phyloP scores from a whole-genome alignment of 2,888 invertebrate species.

The Siphonodentalium dalli region DNA sequence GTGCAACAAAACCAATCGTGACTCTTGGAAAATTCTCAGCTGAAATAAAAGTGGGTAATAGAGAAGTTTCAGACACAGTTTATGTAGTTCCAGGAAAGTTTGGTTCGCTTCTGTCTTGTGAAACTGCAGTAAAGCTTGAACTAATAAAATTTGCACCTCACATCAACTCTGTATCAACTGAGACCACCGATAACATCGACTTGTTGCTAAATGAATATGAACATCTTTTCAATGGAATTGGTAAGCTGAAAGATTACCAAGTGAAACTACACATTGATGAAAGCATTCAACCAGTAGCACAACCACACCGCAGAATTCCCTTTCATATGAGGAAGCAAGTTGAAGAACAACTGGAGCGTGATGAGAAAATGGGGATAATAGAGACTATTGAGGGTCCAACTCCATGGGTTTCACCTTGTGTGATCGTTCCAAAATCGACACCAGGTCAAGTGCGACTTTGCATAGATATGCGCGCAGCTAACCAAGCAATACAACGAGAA shows the following conservation, averaged over 20 bases:
- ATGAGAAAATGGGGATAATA: slow-evolving; percentile 21
- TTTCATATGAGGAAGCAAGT: slow-evolving; percentile 26
- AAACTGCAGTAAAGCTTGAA: slow-evolving; percentile 9
- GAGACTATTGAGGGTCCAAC: slow-evolving; percentile 31
- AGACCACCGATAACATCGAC: no score
- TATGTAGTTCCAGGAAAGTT: slow-evolving; percentile 22
- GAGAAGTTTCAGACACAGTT: slow-evolving; percentile 13
- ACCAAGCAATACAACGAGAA: slow-evolving; percentile 34
- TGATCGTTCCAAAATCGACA: no score
- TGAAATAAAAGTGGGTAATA: slow-evolving; percentile 11
- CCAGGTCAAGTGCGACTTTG: no score
- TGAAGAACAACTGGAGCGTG: slow-evolving; percentile 24
- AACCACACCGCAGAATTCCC: slow-evolving; percentile 15
- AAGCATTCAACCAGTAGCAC: slow-evolving; percentile 22
- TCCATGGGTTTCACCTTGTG: slow-evolving; percentile 34
- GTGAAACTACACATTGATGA: slow-evolving; percentile 25
- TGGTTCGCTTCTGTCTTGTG: slow-evolving; percentile 23
- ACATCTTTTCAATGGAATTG: slow-evolving; percentile 17
- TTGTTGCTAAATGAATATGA: no score
- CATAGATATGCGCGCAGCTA: slow-evolving; percentile 38
- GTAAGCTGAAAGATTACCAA: slow-evolving; percentile 17
- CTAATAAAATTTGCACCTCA: slow-evolving; percentile 20
- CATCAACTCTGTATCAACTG: no score
- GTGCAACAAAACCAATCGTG: slow-evolving; percentile 9
- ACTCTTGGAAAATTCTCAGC: slow-evolving; percentile 12